These are phyloP conservation scores for Rutilus rutilus DNA, from an alignment of 2,113 vertebrate species.

Conservation along the genomic window DNA sequence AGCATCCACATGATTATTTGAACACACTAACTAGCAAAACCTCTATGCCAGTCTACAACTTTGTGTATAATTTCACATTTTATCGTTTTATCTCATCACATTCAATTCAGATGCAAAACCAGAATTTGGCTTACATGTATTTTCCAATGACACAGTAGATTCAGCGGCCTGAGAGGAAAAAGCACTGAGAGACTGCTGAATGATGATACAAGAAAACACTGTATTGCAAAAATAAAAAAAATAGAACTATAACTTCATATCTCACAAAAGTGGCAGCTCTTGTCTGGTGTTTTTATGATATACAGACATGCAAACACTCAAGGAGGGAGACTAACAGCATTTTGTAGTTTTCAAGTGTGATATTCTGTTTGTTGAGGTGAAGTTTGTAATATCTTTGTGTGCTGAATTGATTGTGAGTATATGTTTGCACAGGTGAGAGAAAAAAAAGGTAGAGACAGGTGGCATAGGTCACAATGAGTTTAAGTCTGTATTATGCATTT, in stretches of 20 bases:
- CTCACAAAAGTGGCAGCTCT: background rate
- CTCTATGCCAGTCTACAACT: background rate
- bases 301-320: background rate
- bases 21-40: background rate
- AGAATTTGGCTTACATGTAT: background rate
- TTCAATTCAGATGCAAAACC: background rate
- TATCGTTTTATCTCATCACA: background rate
- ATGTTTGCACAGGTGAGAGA: background rate
- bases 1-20: background rate
- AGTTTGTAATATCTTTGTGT: background rate
- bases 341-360: background rate
- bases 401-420: background rate
- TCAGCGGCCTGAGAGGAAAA: background rate
- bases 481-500: slow-evolving; percentile 42
- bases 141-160: background rate
- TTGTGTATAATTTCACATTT: background rate
- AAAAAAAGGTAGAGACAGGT: slow-evolving; percentile 29
- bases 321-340: background rate
- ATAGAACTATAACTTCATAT: background rate
- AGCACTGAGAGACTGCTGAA: background rate
- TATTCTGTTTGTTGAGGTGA: background rate
- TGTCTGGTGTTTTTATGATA: background rate
- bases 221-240: background rate
- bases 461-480: slow-evolving; percentile 26
- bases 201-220: background rate